phyloP scores from a whole-genome alignment of 2,888 invertebrate genomes.

The Ctenicera cuprea region DNA sequence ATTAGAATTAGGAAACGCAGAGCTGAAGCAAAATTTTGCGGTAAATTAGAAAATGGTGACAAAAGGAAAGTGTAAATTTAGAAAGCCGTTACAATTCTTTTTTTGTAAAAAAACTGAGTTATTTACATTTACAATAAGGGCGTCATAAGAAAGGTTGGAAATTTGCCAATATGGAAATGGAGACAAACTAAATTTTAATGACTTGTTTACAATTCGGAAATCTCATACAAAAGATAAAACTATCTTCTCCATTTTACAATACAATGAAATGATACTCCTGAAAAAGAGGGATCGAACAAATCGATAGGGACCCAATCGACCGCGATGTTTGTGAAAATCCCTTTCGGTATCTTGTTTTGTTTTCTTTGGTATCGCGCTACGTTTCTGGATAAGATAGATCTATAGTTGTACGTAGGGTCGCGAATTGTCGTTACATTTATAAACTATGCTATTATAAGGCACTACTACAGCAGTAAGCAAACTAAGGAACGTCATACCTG shows the following conservation, averaged over 20 bases:
- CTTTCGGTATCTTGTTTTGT: background rate
- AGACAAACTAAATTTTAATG: conserved; percentile 34
- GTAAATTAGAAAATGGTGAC: background rate
- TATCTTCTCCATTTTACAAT: conserved; percentile 11
- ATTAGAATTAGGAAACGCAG: background rate
- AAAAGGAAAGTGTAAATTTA: background rate
- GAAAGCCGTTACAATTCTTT: background rate
- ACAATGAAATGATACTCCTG: background rate
- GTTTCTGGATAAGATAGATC: conserved; percentile 17
- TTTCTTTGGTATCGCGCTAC: background rate
- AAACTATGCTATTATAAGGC: conserved; percentile 25
- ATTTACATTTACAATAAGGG: conserved; percentile 5
- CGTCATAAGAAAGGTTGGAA: conserved; percentile 25
- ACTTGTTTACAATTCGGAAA: conserved; percentile 33
- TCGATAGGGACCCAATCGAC: background rate
- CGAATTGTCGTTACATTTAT: background rate
- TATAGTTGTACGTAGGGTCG: conserved; percentile 3
- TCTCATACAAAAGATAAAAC: conserved; percentile 31
- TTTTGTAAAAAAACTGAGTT: background rate
- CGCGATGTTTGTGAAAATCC: background rate
- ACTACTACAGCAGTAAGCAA: conserved; percentile 46
- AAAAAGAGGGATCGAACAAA: background rate
- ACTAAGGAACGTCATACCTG: conserved; percentile 79
- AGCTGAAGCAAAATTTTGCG: conserved; percentile 6
- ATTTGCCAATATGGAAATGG: conserved; percentile 35